Percentiles rank a stretch among this genome's conserved stretches.
phyloP scores from a whole-genome alignment of 1,140 invertebrate genomes.

The Eupeodes corollae region DNA sequence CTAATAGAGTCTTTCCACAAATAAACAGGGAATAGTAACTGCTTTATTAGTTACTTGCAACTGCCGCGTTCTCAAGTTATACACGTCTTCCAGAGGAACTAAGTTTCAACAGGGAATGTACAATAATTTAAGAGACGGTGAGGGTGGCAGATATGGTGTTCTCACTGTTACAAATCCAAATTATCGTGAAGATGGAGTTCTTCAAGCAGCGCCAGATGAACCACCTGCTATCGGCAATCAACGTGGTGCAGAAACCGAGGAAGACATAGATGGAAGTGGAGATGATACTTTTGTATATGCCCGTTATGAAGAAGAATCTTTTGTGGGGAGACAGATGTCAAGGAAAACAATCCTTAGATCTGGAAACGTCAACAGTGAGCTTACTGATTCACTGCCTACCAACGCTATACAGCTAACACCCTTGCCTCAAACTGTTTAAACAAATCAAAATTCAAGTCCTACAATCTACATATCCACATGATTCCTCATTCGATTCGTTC shows the following conservation, averaged over 20 bases:
- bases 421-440: background rate
- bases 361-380: background rate
- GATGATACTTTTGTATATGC: conserved; percentile 1
- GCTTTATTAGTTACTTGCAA: conserved; percentile 54
- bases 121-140: conserved; percentile 3
- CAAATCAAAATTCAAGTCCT: background rate
- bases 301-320: conserved; percentile 3
- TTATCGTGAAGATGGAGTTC: conserved; percentile 1
- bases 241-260: too few relatives aligned
- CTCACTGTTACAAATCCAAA: conserved; percentile 8
- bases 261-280: too few relatives aligned
- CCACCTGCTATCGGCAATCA: too few relatives aligned
- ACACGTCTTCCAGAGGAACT: conserved; percentile 28
- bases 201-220: background rate
- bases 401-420: background rate
- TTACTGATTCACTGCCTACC: background rate
- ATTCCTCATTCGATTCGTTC: too few relatives aligned
- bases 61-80: conserved; percentile 46
- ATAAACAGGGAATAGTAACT: conserved; percentile 46
- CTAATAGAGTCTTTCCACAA: too few relatives aligned
- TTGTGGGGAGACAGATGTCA: background rate
- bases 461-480: too few relatives aligned
- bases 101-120: conserved; percentile 6
- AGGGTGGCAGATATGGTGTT: conserved; percentile 5
- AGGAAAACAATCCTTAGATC: too few relatives aligned